Evolutionary conservation across 2,113 vertebrate genomes (phyloP).

Genomic region (Ciconia stormi): DNA sequence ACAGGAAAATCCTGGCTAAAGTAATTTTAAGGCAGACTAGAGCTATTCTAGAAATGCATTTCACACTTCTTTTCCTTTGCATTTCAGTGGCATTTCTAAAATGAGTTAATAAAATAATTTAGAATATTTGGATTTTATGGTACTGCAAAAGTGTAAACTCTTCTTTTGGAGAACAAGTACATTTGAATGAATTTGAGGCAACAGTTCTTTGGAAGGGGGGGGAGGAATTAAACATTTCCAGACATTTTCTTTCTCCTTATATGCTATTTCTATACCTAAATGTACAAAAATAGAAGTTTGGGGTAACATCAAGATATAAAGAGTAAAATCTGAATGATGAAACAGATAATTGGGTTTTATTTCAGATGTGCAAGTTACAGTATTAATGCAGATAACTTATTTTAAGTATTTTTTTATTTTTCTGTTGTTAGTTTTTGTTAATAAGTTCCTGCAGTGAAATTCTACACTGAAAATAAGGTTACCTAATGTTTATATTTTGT

Average conservation of each 20-base stretch:
- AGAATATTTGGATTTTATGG: not conserved
- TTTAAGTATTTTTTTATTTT: not conserved
- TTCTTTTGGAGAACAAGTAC: not conserved
- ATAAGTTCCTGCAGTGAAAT: not conserved
- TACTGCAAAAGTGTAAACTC: not conserved
- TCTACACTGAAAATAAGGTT: not conserved
- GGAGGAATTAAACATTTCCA: not conserved
- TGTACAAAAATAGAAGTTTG: not conserved
- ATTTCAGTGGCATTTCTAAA: not conserved
- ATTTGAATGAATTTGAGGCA: not conserved
- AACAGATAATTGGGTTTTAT: not conserved
- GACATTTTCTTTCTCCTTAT: not conserved
- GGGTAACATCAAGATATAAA: not conserved
- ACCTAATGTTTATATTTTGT: not conserved
- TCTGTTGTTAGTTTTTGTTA: not conserved
- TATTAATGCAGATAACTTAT: not conserved
- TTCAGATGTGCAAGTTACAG: not conserved
- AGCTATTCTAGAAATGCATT: not conserved
- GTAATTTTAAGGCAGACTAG: not conserved
- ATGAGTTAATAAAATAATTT: not conserved
- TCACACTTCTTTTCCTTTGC: not conserved
- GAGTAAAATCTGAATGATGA: not conserved
- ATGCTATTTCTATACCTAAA: not conserved
- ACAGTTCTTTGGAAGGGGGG: not conserved
- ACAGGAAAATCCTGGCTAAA: not conserved